Evolutionary conservation across 1,140 invertebrate species (phyloP), one percentile per base, ranked within the genome.

Genomic region (Aradophagus sp.): DNA sequence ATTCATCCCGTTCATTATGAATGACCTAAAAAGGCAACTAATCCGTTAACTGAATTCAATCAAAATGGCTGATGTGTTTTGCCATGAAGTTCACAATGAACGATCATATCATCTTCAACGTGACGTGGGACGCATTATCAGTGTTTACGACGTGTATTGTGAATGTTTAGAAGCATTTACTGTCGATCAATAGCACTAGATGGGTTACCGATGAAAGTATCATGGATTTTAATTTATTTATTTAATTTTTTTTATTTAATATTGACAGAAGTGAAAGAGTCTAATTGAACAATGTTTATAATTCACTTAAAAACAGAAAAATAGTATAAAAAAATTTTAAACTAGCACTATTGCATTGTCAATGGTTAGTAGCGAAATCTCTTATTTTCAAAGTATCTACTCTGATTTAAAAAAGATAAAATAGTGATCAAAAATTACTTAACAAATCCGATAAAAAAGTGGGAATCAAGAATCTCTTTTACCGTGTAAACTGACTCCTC

Each of bases 91-190:
- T 55, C 55, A 48, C 55, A 68, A 44, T 53, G 16, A 59, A 67
- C 63, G 36, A 59, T 53, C 65, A 34, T 68, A 61, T 68, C 47
- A 68, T 61, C 55, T 61, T 68, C 63, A 59, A 32, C 47, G 32
- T 59, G 63, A 68, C 65, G 65, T 55, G 55, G 48, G 65, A 68
- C 55, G 41, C 27, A 69, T 55, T 61, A 69, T 69, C 56, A 69
- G 26, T 62, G 68, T 75, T 77, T 76, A 77, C 68, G 69, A 76
- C 67, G 66, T 69, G 62, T 75, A 74, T 70, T 66, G 67, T 34
- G 61, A 76, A 75, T 65, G 70, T 52, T 68, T 74, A 65, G 56
- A 75, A 70, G 73, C 50, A 73, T 31, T 53, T 63, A 50, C 65
- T 61, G 55, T 34, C 66, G 75, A 78, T 78, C 73, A 69, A 77